Evolutionary conservation across 2,888 invertebrate genomes (phyloP).

Genomic region (Odontomyia ornata): DNA sequence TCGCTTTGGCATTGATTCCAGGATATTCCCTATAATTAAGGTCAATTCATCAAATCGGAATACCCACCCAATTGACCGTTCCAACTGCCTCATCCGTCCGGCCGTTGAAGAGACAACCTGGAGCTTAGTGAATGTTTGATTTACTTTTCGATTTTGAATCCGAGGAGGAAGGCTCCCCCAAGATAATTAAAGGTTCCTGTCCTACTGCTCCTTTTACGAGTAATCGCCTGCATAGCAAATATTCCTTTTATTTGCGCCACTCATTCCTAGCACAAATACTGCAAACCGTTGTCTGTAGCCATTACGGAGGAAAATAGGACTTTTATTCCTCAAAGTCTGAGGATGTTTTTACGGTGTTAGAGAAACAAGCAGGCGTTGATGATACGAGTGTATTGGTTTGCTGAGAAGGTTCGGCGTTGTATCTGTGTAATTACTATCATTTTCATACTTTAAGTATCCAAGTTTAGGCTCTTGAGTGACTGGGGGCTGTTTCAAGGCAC

Average conservation of each 20-base stretch:
- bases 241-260: neutral
- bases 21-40: constrained; percentile 29
- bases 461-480: neutral
- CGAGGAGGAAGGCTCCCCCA: neutral
- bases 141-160: neutral
- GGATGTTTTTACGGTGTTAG: neutral
- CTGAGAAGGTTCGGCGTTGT: neutral
- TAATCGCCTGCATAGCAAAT: neutral
- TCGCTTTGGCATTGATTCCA: neutral
- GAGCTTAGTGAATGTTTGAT: neutral
- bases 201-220: neutral
- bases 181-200: neutral
- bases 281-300: neutral
- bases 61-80: constrained; percentile 2
- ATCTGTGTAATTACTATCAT: constrained; percentile 2
- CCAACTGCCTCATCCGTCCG: neutral
- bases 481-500: neutral
- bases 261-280: neutral
- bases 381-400: neutral
- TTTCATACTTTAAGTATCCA: constrained; percentile 10
- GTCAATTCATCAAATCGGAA: constrained; percentile 15
- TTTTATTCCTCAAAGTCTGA: neutral
- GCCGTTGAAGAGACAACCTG: neutral
- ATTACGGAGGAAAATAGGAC: neutral
- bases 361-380: neutral